phyloP scores from a whole-genome alignment of 2,888 invertebrate genomes.

The Fabriciana adippe region DNA sequence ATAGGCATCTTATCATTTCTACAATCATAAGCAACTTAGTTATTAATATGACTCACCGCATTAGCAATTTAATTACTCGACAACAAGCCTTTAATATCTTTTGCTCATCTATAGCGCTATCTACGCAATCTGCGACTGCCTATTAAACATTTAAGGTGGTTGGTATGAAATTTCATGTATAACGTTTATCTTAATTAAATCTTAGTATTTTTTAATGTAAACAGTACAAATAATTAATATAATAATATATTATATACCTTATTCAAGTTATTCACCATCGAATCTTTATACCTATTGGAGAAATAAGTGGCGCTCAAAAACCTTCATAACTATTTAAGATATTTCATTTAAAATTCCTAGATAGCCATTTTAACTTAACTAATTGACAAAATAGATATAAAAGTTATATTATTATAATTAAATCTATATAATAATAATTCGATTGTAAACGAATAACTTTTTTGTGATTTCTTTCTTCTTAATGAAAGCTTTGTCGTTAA shows the following conservation, averaged over 20 bases:
- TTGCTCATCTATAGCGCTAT: constrained; percentile 12
- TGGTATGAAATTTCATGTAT: constrained; percentile 13
- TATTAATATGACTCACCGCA: constrained; percentile 50
- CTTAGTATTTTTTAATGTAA: constrained; percentile 18
- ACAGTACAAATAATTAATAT: background rate
- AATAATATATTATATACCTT: too few relatives aligned
- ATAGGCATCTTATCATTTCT: constrained; percentile 58
- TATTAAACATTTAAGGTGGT: constrained; percentile 18
- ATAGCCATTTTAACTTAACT: too few relatives aligned
- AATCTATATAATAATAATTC: background rate
- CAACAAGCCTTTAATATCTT: constrained; percentile 21
- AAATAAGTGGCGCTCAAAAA: too few relatives aligned
- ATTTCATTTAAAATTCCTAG: too few relatives aligned
- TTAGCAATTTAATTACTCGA: constrained; percentile 48
- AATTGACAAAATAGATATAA: too few relatives aligned
- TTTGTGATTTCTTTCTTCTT: constrained; percentile 6
- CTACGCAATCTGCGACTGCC: constrained; percentile 7
- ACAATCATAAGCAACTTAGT: constrained; percentile 48
- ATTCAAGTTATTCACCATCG: too few relatives aligned
- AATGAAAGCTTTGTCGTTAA: constrained; percentile 21
- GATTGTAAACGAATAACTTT: constrained; percentile 5
- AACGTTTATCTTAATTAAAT: constrained; percentile 21
- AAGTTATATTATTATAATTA: too few relatives aligned
- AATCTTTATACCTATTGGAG: too few relatives aligned
- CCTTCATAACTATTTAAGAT: too few relatives aligned